Percentiles rank a stretch among this genome's conserved stretches.
Conservation (phyloP, 2,113 vertebrate genomes). For the Chionomys nivalis region DNA sequence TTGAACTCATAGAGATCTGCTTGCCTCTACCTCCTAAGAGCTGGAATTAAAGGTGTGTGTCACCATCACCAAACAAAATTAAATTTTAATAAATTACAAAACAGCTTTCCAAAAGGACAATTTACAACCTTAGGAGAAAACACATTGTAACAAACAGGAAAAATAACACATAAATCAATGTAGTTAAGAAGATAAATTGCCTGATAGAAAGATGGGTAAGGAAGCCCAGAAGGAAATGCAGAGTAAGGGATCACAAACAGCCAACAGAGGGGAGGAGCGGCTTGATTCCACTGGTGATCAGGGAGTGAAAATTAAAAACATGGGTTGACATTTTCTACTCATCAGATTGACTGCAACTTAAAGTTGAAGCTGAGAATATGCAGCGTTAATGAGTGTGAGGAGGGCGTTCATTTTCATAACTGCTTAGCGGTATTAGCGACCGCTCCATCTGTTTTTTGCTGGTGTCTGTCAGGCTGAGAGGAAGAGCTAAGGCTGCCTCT, state of each 20-base stretch:
- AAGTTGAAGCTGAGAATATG: background rate
- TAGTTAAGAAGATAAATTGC: conserved; percentile 1
- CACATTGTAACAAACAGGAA: background rate
- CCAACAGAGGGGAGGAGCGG: background rate
- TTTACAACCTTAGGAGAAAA: conserved; percentile 36
- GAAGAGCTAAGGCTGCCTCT: background rate
- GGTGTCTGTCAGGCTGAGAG: background rate
- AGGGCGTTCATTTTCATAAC: background rate
- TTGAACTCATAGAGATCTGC: background rate
- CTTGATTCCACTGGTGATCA: background rate
- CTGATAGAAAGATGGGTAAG: background rate
- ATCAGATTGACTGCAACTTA: background rate
- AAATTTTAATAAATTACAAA: background rate
- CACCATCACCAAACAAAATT: background rate
- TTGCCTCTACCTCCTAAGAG: background rate
- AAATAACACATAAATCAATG: background rate
- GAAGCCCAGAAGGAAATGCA: background rate
- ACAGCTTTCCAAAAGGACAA: background rate
- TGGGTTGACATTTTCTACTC: background rate
- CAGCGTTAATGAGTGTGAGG: background rate
- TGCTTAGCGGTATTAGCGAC: background rate
- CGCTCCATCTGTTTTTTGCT: background rate
- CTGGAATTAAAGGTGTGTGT: background rate
- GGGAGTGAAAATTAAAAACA: background rate
- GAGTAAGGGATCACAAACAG: background rate